Conservation (phyloP, 2,113 vertebrate genomes). For the Falcunculus frontatus region DNA sequence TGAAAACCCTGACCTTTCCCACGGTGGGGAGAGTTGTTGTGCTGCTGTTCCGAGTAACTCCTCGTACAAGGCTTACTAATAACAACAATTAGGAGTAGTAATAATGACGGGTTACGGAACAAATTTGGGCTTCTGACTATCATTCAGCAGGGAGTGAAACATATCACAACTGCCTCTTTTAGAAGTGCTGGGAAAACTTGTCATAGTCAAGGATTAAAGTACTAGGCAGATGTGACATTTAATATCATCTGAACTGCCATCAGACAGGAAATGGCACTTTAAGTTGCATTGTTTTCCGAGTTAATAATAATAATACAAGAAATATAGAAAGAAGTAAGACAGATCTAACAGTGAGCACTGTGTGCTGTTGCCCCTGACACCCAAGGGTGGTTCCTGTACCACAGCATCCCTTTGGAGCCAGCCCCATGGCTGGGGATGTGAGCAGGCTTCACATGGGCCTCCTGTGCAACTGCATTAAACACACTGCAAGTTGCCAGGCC, state of each 20-base stretch:
- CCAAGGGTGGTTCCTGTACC: background rate
- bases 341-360: background rate
- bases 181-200: background rate
- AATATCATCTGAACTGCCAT: background rate
- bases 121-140: background rate
- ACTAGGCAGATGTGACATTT: conserved; percentile 1
- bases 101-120: background rate
- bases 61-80: background rate
- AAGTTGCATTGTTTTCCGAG: background rate
- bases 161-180: background rate
- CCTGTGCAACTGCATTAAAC: background rate
- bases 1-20: background rate
- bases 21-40: background rate
- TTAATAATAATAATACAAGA: background rate
- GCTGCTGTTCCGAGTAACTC: background rate
- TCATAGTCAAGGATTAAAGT: background rate
- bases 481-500: background rate
- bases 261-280: background rate
- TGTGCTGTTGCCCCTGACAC: background rate
- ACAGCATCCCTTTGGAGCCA: background rate
- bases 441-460: fast-evolving
- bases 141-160: background rate
- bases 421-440: fast-evolving
- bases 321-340: background rate
- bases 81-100: background rate